Base-by-base conservation (phyloP, 2,797 vertebrate genomes). In the Aplochiton taeniatus region DNA sequence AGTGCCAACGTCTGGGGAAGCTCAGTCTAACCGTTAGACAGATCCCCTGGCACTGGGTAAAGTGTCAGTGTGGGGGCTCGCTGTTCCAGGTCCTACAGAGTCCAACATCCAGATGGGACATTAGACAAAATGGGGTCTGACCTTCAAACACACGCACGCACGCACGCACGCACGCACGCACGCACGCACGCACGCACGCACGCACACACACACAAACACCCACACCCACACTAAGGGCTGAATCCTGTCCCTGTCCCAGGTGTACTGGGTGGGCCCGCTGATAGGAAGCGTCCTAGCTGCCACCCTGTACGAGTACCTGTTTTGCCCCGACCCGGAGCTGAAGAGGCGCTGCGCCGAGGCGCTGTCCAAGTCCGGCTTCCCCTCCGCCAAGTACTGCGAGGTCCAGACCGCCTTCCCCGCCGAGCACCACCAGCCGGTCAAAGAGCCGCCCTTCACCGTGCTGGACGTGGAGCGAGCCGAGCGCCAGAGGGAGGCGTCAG, bases 401-500 rank as follows among this genome's bases (percentile, higher is more conserved):
- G 92, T 92, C 19, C 54, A 54, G 61, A 63, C 31, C 13, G 18
- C 19, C 46, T 48, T 45, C 11, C 17, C 16, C 16, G 11, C 43
- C n/a, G 57, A 58, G 42, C 14, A 16, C 16, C 12, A 48, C 45
- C 44, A 48, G 45, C 45, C 16, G 47, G 60, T 12, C 4, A 31
- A 50, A 16, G 60, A 61, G 7, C 47, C 12, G 4, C 47, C 60
- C 20, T 61, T 61, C 48, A 51, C 60, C 7, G 47, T 61, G 46
- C 16, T 61, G 60, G 48, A 61, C 20, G 60, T 61, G 65, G 93
- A 92, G 85, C 93, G 93, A 58, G 91, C 87, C 55, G 91, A 91
- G 74, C 93, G 91, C 59, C 92, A 88, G 58, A 92, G 89, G 76
- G 94, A 95, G 72, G 77, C 90, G 0, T 90, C 93, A 0, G 88